phyloP scores from a whole-genome alignment of 2,797 vertebrate species.

The Halcyon chelicuti region DNA sequence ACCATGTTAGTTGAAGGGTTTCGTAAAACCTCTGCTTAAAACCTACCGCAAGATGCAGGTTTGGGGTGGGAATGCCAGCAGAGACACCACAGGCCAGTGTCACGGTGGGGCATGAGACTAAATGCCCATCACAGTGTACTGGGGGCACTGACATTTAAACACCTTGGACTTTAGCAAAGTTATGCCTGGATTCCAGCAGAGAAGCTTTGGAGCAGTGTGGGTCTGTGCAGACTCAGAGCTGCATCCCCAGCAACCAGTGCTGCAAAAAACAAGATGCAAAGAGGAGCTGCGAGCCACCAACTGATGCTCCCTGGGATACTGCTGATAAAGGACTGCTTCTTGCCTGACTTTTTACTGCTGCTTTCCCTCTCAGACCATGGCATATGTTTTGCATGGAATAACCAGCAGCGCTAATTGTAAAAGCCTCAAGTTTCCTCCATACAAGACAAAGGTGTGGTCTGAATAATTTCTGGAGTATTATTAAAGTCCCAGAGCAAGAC shows the following conservation, averaged over 20 bases:
- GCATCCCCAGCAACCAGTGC: neutral
- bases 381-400: neutral
- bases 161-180: neutral
- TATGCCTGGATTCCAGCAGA: neutral
- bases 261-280: neutral
- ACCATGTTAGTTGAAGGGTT: neutral
- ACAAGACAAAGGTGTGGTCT: neutral
- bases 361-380: neutral
- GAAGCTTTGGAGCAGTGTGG: neutral
- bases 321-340: neutral
- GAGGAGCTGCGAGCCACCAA: rapidly evolving
- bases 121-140: neutral
- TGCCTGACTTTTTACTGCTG: neutral
- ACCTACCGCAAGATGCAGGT: neutral
- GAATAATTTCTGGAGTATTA: constrained; percentile 4
- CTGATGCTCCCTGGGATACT: neutral
- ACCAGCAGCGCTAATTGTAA: neutral
- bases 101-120: neutral
- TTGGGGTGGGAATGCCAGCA: neutral
- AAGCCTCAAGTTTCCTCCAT: constrained; percentile 12
- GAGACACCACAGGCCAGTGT: neutral
- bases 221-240: neutral
- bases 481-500: constrained; percentile 21
- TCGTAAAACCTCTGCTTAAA: neutral
- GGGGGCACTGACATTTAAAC: neutral